phyloP scores from a whole-genome alignment of 53 echinoderm and acorn worm species.

The Hippasteria phrygiana region DNA sequence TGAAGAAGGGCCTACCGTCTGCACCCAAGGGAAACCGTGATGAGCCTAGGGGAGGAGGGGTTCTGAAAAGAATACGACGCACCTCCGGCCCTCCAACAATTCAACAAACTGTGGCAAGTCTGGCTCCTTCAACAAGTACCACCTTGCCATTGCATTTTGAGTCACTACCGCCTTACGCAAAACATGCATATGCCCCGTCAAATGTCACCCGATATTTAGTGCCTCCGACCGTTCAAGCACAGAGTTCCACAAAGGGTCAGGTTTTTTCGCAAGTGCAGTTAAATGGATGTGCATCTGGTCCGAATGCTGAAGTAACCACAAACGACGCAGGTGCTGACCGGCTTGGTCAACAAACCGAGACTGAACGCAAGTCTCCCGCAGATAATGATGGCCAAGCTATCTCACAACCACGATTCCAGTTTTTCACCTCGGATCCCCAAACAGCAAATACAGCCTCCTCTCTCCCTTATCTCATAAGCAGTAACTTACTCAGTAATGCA shows the following conservation, averaged over 20 bases:
- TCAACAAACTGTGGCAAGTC: background rate
- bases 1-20: slow-evolving; percentile 21
- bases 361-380: background rate
- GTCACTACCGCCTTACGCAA: slow-evolving; percentile 16
- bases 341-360: background rate
- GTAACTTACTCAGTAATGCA: background rate
- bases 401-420: slow-evolving; percentile 14
- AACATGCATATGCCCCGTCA: slow-evolving; percentile 4
- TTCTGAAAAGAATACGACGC: background rate
- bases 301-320: background rate
- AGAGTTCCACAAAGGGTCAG: background rate
- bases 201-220: background rate
- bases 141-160: background rate
- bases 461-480: background rate
- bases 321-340: background rate
- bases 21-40: background rate
- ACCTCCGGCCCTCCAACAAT: background rate
- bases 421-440: slow-evolving; percentile 43
- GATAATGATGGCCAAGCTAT: background rate
- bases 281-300: background rate
- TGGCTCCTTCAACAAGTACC: background rate
- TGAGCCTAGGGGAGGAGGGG: background rate
- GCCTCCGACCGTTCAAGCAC: background rate
- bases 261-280: background rate
- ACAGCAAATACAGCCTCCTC: slow-evolving; percentile 1